Conservation (phyloP, 2,797 vertebrate genomes). For the Thripadectes ignobilis region DNA sequence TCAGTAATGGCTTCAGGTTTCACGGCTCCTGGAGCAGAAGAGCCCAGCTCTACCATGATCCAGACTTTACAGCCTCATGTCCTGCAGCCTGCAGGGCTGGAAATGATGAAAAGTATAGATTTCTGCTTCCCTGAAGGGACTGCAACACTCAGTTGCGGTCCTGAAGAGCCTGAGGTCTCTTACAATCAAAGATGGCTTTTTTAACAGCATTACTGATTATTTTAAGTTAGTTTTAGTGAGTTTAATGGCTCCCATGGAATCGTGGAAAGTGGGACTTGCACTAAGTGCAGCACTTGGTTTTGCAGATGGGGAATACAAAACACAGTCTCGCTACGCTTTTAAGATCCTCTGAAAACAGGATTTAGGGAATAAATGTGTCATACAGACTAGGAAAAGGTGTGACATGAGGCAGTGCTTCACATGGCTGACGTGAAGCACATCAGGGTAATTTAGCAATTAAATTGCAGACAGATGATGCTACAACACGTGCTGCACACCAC, state of each 20-base stretch:
- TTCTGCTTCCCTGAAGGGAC: neutral
- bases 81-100: neutral
- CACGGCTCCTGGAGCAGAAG: neutral
- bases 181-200: neutral
- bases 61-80: neutral
- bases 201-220: neutral
- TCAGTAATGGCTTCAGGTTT: neutral
- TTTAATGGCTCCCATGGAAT: neutral
- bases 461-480: neutral
- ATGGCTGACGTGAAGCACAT: neutral
- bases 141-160: neutral
- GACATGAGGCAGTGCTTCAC: neutral
- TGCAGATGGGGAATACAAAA: neutral
- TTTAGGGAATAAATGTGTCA: neutral
- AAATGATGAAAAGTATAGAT: slow-evolving; percentile 7
- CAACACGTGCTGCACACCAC: accelerated
- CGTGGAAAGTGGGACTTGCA: neutral
- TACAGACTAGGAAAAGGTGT: neutral
- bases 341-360: neutral
- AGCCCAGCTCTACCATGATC: slow-evolving; percentile 8
- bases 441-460: neutral
- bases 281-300: neutral
- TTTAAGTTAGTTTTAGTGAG: neutral
- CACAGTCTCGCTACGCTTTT: neutral
- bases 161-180: slow-evolving; percentile 13